Evolutionary conservation across 1,140 invertebrate species (phyloP).

Genomic region (Oreohelix idahoensis): DNA sequence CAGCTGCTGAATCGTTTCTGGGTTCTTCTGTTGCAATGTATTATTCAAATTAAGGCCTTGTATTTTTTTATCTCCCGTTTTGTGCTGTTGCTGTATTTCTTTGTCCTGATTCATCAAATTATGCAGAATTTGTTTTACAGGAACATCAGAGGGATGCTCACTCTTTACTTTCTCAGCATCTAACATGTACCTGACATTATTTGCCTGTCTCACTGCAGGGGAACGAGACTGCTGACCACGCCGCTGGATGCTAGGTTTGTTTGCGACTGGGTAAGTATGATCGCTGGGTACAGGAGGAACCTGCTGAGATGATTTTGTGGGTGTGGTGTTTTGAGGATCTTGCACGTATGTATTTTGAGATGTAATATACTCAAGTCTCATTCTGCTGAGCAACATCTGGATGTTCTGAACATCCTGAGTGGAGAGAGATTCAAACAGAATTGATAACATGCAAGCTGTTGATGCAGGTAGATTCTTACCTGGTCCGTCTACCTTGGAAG

Average conservation of each 20-base stretch:
- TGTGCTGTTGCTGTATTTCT: neutral
- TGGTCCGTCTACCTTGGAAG: neutral
- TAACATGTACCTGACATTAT: neutral
- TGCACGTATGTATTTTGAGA: neutral
- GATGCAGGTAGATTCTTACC: neutral
- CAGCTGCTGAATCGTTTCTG: neutral
- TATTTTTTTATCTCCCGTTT: neutral
- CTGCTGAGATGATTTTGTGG: no score
- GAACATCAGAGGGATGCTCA: neutral
- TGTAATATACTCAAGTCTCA: conserved; percentile 1
- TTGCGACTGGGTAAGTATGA: neutral
- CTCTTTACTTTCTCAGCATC: neutral
- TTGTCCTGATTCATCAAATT: neutral
- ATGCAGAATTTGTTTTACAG: neutral
- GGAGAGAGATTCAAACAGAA: conserved; percentile 3
- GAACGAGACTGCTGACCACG: neutral
- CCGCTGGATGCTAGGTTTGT: neutral
- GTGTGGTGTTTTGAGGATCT: no score
- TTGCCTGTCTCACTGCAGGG: neutral
- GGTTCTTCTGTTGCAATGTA: neutral
- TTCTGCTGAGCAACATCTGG: conserved; percentile 8
- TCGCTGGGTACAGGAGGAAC: no score
- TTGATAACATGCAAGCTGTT: neutral
- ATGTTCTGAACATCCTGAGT: conserved; percentile 1
- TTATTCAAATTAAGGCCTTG: neutral